Percentiles rank a stretch among this genome's conserved stretches.
Conservation (phyloP, 2,888 invertebrate genomes). For the Oscheius onirici region DNA sequence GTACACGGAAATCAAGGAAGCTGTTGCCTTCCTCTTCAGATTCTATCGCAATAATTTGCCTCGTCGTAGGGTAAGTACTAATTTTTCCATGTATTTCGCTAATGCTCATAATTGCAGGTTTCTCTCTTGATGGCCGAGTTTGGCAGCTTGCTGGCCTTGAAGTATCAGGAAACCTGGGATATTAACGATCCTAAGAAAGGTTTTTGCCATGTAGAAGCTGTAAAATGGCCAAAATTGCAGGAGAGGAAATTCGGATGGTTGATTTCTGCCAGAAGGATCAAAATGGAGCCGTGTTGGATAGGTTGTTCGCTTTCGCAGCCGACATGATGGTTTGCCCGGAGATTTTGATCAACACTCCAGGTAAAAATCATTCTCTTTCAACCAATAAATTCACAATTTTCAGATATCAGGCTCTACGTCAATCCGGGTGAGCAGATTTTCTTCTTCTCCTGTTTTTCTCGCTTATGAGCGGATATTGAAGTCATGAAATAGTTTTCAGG, state of each 20-base stretch:
- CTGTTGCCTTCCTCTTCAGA: constrained; percentile 47
- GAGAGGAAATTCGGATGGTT: not conserved
- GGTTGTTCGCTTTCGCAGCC: not conserved
- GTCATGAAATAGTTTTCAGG: too few relatives aligned
- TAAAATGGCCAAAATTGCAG: not conserved
- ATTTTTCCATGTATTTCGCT: not conserved
- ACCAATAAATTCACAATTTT: not conserved
- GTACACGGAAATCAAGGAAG: constrained; percentile 54
- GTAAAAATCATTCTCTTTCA: not conserved
- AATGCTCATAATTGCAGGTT: not conserved
- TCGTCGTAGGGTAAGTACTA: constrained; percentile 40
- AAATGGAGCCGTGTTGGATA: not conserved
- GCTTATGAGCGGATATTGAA: too few relatives aligned
- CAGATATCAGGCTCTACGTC: constrained; percentile 27
- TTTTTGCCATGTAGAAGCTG: not conserved
- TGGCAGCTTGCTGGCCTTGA: not conserved
- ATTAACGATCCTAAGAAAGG: constrained; percentile 19
- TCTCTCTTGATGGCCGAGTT: constrained; percentile 12
- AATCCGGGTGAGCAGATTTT: constrained; percentile 36
- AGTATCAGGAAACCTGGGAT: constrained; percentile 7
- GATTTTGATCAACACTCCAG: not conserved
- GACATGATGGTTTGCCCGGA: not conserved
- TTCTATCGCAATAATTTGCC: constrained; percentile 40
- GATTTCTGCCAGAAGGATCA: not conserved
- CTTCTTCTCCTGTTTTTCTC: too few relatives aligned